Base-by-base conservation (phyloP, 2,888 invertebrate genomes). In the Melanostoma mellinum region DNA sequence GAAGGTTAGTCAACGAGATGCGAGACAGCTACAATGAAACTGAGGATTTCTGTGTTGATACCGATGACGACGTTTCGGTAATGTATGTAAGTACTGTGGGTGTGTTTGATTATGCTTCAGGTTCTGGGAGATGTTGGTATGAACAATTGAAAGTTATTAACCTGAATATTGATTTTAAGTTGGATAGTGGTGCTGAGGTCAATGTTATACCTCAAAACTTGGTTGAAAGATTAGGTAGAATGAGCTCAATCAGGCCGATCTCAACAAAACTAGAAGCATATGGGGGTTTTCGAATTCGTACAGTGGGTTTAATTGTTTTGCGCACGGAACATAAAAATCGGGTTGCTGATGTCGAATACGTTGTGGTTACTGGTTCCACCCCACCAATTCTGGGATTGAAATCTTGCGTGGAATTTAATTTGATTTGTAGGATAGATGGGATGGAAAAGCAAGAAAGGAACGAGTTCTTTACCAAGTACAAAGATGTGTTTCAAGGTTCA, bases 61-160 rank as follows among this genome's bases (percentile, higher is more conserved):
- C 68, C 1, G 60, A 58, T 2, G 60, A 44, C 53, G 60, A 72
- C 8, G 44, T 9, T 6, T 72, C 52, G 8, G 67, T 75, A 6
- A 55, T 75, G 58, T 75, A 67, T 60, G 67, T 75, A 6, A n/a
- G n/a, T n/a, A n/a, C n/a, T n/a, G n/a, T n/a, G n/a, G 65, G 50
- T 30, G 44, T 36, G 20, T 33, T 75, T 9, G 35, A 67, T n/a
- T 67, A 40, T 50, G 50, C 44, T 48, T n/a, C 42, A 50, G 58
- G 48, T 10, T 50, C 53, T 8, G 40, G 48, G 38, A 46, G 32
- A 35, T 52, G 46, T 36, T 77, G 69, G 63, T 46, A 36, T 63
- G 55, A 71, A 46, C 50, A 4, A 42, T 58, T 77, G 53, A 63
- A 71, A 63, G 65, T 63, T 9, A 48, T 53, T 35, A 63, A 63